Base-by-base conservation (phyloP, 2,888 invertebrate species). In the Uropetala carovei region DNA sequence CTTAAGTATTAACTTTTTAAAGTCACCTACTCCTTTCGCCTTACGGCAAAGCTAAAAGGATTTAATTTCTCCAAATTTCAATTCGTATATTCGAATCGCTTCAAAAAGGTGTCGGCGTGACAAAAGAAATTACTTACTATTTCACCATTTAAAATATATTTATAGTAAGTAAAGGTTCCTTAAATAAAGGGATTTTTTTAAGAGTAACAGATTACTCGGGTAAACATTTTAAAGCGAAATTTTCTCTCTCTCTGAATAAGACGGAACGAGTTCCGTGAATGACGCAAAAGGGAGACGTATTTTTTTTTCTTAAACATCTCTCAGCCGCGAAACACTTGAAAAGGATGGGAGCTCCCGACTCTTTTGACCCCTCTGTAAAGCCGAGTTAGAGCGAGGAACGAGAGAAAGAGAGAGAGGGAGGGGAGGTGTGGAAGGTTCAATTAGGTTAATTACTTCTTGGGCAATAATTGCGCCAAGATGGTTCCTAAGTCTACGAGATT, bases 391-490 rank as follows among this genome's bases (percentile, higher is more conserved):
- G 58, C 9, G 22, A 30, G 22, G 10, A 2, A 16, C 3, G 22
- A 59, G 86, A 27, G 22, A 11, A 30, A 59, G 59, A 14, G 22
- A 56, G 58, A 57, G 22, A 30, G 22, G 1, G 13, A 16, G 14
- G 11, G 30, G 86, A 59, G 86, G 86, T 59, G 86, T 30, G 86
- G 86, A 89, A 89, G 89, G 89, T 89, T 89, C 89, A 89, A 89
- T 89, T 89, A 89, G 89, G 89, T 89, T 89, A 89, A 89, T 89
- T 89, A 89, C 89, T 89, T 89, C 89, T 89, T 43, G 64, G 43
- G 89, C 43, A 56, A 89, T 89, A 89, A 89, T 89, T 89, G 89
- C 89, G 64, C 64, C 43, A 64, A 64, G 89, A 89, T 89, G 89
- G 68, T 68, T 89, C 59, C 89, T 16, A 89, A 64, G 60, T 64